phyloP scores from a whole-genome alignment of 1,140 invertebrate genomes.

The Drosophila ironensis region DNA sequence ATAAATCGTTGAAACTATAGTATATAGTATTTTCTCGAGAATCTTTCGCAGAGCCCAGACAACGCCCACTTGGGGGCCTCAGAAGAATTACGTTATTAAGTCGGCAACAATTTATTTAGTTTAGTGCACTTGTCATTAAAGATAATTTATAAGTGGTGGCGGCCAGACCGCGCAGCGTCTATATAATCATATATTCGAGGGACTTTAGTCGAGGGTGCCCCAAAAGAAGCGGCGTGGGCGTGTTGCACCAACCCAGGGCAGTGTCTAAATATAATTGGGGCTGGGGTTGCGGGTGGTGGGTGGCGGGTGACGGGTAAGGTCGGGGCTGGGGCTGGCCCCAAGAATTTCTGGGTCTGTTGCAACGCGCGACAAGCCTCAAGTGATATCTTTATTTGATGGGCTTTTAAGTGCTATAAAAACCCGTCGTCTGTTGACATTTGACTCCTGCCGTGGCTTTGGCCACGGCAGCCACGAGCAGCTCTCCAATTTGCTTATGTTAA shows the following conservation, averaged over 20 bases:
- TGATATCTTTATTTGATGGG: conserved; percentile 54
- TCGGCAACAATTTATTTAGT: conserved; percentile 73
- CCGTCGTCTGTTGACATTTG: conserved; percentile 43
- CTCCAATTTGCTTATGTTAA: conserved; percentile 20
- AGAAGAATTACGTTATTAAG: conserved; percentile 64
- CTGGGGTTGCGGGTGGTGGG: conserved; percentile 15
- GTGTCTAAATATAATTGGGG: conserved; percentile 55
- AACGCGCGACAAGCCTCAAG: conserved; percentile 27
- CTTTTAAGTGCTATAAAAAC: conserved; percentile 58
- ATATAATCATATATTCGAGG: conserved; percentile 53
- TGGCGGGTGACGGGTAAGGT: too few relatives aligned
- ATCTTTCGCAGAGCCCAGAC: conserved; percentile 2
- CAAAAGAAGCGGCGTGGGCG: conserved; percentile 49
- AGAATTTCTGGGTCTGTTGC: conserved; percentile 41
- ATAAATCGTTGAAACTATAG: conserved; percentile 70
- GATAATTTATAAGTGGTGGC: conserved; percentile 68
- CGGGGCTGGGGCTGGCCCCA: conserved; percentile 22
- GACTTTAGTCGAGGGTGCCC: conserved; percentile 9
- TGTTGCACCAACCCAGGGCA: conserved; percentile 22
- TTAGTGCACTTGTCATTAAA: conserved; percentile 76
- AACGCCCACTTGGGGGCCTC: conserved; percentile 57
- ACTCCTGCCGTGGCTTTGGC: too few relatives aligned
- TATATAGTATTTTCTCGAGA: conserved; percentile 20
- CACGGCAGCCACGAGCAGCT: conserved; percentile 7
- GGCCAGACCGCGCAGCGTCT: neutral